Percentiles rank a stretch among this genome's conserved stretches.
Conservation (phyloP, 2,113 vertebrate species). For the Poeciliopsis retropinna region DNA sequence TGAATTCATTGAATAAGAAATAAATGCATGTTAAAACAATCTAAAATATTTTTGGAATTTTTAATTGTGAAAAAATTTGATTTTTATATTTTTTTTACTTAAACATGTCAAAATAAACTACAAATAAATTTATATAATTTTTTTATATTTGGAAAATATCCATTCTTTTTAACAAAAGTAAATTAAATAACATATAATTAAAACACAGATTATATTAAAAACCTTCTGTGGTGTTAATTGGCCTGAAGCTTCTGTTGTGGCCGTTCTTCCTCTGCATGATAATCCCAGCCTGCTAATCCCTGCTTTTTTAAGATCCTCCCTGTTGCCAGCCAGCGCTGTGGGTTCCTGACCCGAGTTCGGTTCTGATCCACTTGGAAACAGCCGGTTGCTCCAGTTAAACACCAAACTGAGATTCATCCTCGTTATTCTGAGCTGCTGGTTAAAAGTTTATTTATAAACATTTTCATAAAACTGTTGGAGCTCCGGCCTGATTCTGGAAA, state of each 20-base stretch:
- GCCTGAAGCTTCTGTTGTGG: neutral
- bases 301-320: conserved; percentile 24
- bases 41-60: too few relatives aligned
- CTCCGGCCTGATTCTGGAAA: too few relatives aligned
- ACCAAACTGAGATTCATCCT: neutral
- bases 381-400: conserved; percentile 2
- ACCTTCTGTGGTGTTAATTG: neutral
- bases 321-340: neutral
- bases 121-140: too few relatives aligned
- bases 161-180: neutral
- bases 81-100: too few relatives aligned
- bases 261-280: conserved; percentile 32
- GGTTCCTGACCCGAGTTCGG: conserved; percentile 13
- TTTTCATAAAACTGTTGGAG: neutral
- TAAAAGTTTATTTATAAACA: neutral
- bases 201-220: neutral
- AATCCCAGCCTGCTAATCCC: conserved; percentile 49
- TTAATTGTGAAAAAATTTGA: too few relatives aligned
- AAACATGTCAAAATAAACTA: too few relatives aligned
- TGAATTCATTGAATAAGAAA: too few relatives aligned
- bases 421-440: neutral
- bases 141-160: too few relatives aligned
- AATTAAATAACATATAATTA: neutral
- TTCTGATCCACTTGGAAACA: conserved; percentile 5
- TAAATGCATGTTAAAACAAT: too few relatives aligned